A percentile compares a stretch with the other conserved stretches of the same genome.
phyloP scores from a whole-genome alignment of 2,888 invertebrate species.

The Helicoverpa assulta region DNA sequence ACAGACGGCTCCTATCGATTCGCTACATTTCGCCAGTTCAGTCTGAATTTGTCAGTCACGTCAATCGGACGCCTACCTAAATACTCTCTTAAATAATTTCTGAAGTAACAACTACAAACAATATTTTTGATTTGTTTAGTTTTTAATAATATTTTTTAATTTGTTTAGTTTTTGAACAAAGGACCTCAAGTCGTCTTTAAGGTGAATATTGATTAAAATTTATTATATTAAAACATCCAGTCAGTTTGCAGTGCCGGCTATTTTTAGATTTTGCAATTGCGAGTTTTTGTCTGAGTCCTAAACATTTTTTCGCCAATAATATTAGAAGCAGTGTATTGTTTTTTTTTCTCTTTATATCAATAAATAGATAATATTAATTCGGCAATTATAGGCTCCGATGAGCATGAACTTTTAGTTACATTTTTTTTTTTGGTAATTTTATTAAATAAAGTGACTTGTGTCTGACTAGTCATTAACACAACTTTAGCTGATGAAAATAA shows the following conservation, averaged over 20 bases:
- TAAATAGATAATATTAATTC: no score
- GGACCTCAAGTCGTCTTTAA: not conserved
- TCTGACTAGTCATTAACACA: no score
- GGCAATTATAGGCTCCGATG: no score
- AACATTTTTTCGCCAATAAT: no score
- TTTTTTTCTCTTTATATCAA: no score
- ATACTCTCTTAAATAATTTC: not conserved
- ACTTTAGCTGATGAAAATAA: no score
- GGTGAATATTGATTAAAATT: constrained; percentile 10
- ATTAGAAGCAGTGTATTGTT: no score
- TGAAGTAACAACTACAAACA: not conserved
- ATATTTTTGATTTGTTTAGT: not conserved
- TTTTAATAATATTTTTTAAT: no score
- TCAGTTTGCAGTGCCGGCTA: not conserved
- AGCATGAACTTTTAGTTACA: no score
- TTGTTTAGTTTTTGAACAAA: not conserved
- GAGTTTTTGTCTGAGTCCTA: no score
- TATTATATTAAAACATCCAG: not conserved
- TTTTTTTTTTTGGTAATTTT: no score
- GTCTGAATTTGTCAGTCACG: not conserved
- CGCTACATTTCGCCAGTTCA: not conserved
- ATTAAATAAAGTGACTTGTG: no score
- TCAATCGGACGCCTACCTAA: not conserved
- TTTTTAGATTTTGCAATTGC: constrained; percentile 28
- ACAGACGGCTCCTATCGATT: not conserved